phyloP scores from a whole-genome alignment of 2,888 invertebrate species.

The Gibbula magus region DNA sequence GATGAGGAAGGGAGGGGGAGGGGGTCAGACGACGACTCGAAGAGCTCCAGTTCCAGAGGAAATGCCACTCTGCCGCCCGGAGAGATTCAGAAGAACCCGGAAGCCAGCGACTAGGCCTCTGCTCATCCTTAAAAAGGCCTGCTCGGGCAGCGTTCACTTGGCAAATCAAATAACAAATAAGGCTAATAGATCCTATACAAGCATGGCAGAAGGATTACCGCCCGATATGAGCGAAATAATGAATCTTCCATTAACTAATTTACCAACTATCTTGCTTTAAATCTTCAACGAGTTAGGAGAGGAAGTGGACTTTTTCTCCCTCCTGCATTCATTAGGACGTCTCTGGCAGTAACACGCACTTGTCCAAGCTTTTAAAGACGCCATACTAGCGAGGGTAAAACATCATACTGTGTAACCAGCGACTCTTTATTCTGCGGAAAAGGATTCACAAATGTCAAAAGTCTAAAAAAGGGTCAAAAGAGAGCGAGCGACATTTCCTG shows the following conservation, averaged over 20 bases:
- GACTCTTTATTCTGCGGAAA: constrained; percentile 19
- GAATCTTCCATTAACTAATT: constrained; percentile 44
- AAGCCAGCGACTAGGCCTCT: constrained; percentile 5
- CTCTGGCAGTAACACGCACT: constrained; percentile 7
- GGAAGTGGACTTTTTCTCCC: constrained; percentile 33
- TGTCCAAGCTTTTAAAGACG: neutral
- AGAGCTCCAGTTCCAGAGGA: neutral
- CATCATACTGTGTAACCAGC: neutral
- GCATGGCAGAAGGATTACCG: constrained; percentile 18
- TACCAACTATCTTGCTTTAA: constrained; percentile 31
- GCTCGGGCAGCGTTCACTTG: constrained; percentile 33
- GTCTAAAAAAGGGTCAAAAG: constrained; percentile 17
- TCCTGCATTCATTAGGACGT: constrained; percentile 31
- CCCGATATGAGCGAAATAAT: constrained; percentile 39
- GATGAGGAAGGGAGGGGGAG: neutral
- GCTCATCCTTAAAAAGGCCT: constrained; percentile 35
- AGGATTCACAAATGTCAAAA: constrained; percentile 14
- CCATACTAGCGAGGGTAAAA: neutral
- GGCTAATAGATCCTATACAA: constrained; percentile 34
- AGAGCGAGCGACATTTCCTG: neutral
- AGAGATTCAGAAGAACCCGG: constrained; percentile 19
- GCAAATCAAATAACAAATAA: constrained; percentile 33
- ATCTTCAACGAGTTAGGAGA: constrained; percentile 9
- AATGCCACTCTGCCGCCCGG: constrained; percentile 25
- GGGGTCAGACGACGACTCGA: neutral